Base-by-base conservation (phyloP, 1,140 invertebrate species). In the Drosophila sechellia region DNA sequence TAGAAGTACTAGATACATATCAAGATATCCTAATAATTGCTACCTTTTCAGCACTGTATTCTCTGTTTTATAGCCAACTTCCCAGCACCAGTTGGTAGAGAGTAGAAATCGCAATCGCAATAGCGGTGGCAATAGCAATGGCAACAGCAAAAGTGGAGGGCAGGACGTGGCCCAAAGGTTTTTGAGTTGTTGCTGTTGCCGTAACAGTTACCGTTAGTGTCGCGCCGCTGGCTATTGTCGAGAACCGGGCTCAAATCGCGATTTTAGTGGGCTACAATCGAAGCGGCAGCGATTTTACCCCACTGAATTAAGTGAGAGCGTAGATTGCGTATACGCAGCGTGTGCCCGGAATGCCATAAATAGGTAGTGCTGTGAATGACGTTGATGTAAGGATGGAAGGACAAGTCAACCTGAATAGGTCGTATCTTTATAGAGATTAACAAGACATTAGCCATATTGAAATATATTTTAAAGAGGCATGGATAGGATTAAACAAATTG, bases 321-420 rank as follows among this genome's bases (percentile, higher is more conserved):
- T 35, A 49, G 58, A 71, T 69, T 87, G 65, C 78, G 83, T 76
- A 81, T 81, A 79, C 81, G 78, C 65, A 61, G 10, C 13, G 60
- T 63, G 42, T 15, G 11, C 15, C 4, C 1, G 4, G 22, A 34
- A 3, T 12, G 50, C 37, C 43, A 35, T 20, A 25, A 31, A 20
- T 15, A 27, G 22, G 34, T 27, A 15, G n/a, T 17, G 2, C 3
- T 15, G 11, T 34, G 17, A 1, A 50, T 50, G 4, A 31, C 11
- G 20, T 42, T 27, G 54, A 50, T 17, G 48, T 34, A 15, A 15
- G 46, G n/a, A 31, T 10, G 6, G 3, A 1, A 31, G 1, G 3
- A 4, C 2, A 4, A 4, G 31, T 31, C 31, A 1, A 31, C 8
- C 31, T 31, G 6, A 10, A 31, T 31, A 8, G 3, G 6, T 31